Evolutionary conservation across 2,797 vertebrate species (phyloP), one percentile per base, ranked within the genome.

Genomic region (Leptoclinus maculatus): DNA sequence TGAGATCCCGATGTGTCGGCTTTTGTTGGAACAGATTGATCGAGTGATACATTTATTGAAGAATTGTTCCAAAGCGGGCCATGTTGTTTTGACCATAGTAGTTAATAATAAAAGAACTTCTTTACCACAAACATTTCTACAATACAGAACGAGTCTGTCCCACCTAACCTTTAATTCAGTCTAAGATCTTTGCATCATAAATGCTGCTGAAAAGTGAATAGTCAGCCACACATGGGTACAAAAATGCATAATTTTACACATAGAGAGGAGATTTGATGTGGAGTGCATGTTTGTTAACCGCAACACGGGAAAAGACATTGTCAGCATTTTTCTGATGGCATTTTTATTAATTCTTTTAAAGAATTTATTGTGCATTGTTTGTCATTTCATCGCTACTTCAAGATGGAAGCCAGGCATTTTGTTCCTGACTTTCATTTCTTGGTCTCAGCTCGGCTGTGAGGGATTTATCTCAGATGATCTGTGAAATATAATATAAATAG

Each of bases 401-500:
- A 67, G 72, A 76, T 82, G 49, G 19, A 60, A 82, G 78, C 80
- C 66, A 79, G 51, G 67, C 81, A 77, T 80, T 34, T 84, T 82
- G 73, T 79, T 84, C 75, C 65, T 76, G 76, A 77, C 53, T 84
- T 88, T 53, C 36, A 49, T 71, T 71, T 56, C 72, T 68, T 51
- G 19, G 23, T 81, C 34, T 75, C 63, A 63, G 59, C 57, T 86
- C 39, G 1, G 60, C 74, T 68, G 76, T 63, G 56, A 82, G 38
- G 47, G 62, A 86, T 90, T 82, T 74, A 57, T 91, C 83, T 83
- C 76, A 65, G 70, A 84, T 80, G 83, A 84, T 70, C 83, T 84
- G 67, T 80, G 78, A 89, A 86, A 76, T 67, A n/a, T 58, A 91
- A 82, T 87, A 90, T 82, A 92, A 91, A 91, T 91, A 91, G 83